Base-by-base conservation (phyloP, 2,797 vertebrate genomes). In the Uromys caudimaculatus region DNA sequence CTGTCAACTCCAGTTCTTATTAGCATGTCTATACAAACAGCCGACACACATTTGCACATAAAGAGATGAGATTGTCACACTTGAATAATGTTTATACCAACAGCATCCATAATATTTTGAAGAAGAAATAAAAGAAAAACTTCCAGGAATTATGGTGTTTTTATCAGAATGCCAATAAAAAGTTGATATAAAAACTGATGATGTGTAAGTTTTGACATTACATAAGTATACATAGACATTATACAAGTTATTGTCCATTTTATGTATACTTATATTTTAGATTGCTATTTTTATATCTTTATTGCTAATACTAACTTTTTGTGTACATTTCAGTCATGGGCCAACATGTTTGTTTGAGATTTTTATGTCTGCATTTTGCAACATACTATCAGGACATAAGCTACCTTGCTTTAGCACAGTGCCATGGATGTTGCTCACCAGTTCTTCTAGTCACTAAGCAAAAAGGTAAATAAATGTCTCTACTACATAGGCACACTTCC, bases 221-320 rank as follows among this genome's bases (percentile, higher is more conserved):
- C 97, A 96, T 97, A 96, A 97, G 95, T 94, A 97, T 97, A 97
- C 94, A 98, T 94, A 35, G 86, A 84, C 78, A 90, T 89, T 97
- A 93, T 98, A 98, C 98, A 98, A 98, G 97, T 98, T 98, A 98
- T 97, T 90, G 95, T 86, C 91, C 91, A 4, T 98, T 97, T 97
- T 98, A 98, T 98, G 98, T 98, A 98, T 98, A 97, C 97, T 98
- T 96, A 97, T 96, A 97, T 97, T 98, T 95, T 95, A 98, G 97
- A 98, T 91, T 95, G 97, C 96, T 98, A 97, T 98, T 97, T 98
- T 98, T 98, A n/a, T 98, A 95, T 95, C 95, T 41, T 10, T 93
- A 95, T 94, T 97, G 94, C 97, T 97, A 97, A 38, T 50, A 67
- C 94, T 98, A 98, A 95, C 88, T 98, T 98, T 95, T 62, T 83